Conservation (phyloP, 2,113 vertebrate genomes). For the Cavia porcellus region DNA sequence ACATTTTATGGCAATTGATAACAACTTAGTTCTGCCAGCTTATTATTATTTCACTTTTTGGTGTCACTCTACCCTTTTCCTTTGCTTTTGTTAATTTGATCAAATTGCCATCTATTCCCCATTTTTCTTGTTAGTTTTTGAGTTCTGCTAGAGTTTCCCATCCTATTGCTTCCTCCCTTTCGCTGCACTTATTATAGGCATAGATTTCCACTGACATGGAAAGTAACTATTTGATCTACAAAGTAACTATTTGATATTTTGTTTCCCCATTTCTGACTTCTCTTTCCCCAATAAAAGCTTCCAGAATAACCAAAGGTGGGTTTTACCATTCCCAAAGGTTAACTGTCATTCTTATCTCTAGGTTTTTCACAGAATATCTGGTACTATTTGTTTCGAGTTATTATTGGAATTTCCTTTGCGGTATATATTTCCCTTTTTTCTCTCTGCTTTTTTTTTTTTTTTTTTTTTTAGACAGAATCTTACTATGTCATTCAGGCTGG, state of each 20-base stretch:
- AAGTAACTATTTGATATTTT: background rate
- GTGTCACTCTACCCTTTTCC: background rate
- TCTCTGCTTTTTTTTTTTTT: background rate
- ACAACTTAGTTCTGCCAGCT: background rate
- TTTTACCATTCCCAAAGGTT: background rate
- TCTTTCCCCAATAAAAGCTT: background rate
- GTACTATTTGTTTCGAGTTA: background rate
- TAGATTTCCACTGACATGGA: background rate
- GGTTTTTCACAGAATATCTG: background rate
- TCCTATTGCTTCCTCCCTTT: background rate
- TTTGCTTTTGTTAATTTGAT: background rate
- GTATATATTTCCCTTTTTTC: background rate
- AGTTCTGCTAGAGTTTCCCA: background rate
- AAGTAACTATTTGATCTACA: background rate
- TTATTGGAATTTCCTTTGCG: background rate
- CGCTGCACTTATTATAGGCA: background rate
- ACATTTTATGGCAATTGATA: background rate
- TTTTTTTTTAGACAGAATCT: background rate
- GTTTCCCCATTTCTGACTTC: background rate
- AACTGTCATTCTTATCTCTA: background rate
- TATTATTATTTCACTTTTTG: background rate
- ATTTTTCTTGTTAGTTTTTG: background rate
- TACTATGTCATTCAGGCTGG: background rate
- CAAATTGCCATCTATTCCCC: background rate
- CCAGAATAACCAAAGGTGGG: background rate